These are phyloP conservation scores for Scylla paramamosain DNA, from an alignment of 1,140 invertebrate species.

Conservation along the genomic window DNA sequence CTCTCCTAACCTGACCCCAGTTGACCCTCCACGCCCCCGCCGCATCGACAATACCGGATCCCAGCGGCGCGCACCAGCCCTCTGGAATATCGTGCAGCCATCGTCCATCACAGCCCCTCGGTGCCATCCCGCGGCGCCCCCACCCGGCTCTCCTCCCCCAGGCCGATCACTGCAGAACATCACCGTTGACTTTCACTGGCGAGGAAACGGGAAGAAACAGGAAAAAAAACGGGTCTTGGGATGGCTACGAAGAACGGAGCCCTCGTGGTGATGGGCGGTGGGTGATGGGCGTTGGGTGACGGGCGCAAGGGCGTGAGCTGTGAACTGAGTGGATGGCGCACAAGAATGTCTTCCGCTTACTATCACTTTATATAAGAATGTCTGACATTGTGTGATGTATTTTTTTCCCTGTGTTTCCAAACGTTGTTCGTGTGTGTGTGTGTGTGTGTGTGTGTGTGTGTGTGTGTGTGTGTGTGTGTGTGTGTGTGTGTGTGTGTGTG, in stretches of 20 bases:
- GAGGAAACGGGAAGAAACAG: not conserved
- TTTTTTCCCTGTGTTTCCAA: not conserved
- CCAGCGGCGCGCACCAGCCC: not conserved
- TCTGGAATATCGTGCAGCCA: conserved; percentile 24
- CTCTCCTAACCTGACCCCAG: conserved; percentile 39
- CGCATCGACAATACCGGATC: conserved; percentile 47
- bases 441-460: not conserved
- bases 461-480: conserved; percentile 4
- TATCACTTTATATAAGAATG: not conserved
- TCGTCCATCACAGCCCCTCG: conserved; percentile 41
- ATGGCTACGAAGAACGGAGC: too few relatives aligned
- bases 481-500: conserved; percentile 3
- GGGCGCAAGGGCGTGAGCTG: not conserved
- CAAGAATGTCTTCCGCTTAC: not conserved
- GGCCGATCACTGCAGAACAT: not conserved
- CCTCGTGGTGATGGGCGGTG: not conserved
- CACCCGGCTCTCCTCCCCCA: not conserved
- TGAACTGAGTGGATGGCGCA: not conserved
- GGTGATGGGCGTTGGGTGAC: not conserved
- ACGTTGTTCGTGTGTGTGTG: not conserved
- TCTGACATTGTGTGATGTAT: not conserved
- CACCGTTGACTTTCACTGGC: conserved; percentile 11
- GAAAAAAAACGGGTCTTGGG: too few relatives aligned
- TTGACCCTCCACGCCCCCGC: conserved; percentile 34
- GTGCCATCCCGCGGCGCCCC: not conserved